Conservation (phyloP, 2,888 invertebrate species). For the Macaria liturata region DNA sequence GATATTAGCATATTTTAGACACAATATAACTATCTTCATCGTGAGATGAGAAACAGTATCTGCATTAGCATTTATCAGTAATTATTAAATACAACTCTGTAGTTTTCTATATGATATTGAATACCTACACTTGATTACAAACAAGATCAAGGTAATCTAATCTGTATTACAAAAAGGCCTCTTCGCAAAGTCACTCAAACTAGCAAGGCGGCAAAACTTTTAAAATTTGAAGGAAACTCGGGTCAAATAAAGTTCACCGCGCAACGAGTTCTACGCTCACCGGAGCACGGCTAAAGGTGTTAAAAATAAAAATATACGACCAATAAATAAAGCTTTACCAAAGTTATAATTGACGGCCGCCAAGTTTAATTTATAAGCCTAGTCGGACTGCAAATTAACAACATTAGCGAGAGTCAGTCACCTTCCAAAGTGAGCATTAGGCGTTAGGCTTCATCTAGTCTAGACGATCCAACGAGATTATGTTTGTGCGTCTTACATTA, state of each 20-base stretch:
- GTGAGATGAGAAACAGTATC: no score
- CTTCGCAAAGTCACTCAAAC: slow-evolving; percentile 14
- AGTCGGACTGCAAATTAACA: slow-evolving; percentile 20
- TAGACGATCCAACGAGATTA: slow-evolving; percentile 27
- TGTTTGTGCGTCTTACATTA: slow-evolving; percentile 6
- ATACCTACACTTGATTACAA: no score
- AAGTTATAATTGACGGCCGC: slow-evolving; percentile 30
- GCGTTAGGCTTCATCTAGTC: slow-evolving; percentile 15
- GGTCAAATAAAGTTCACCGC: slow-evolving; percentile 14
- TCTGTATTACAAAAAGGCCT: background rate
- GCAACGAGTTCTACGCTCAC: slow-evolving; percentile 13
- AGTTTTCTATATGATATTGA: no score
- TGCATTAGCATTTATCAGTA: no score
- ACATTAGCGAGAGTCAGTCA: slow-evolving; percentile 21
- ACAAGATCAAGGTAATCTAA: no score
- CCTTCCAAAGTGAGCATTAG: slow-evolving; percentile 20
- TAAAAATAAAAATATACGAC: slow-evolving; percentile 14
- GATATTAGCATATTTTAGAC: no score
- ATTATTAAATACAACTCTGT: no score
- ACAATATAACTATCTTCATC: no score
- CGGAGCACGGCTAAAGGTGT: slow-evolving; percentile 11
- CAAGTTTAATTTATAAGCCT: slow-evolving; percentile 22
- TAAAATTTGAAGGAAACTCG: slow-evolving; percentile 11
- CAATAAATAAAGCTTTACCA: slow-evolving; percentile 20
- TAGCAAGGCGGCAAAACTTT: slow-evolving; percentile 11